phyloP scores from a whole-genome alignment of 2,797 vertebrate species.

The Nannoperca obscura region DNA sequence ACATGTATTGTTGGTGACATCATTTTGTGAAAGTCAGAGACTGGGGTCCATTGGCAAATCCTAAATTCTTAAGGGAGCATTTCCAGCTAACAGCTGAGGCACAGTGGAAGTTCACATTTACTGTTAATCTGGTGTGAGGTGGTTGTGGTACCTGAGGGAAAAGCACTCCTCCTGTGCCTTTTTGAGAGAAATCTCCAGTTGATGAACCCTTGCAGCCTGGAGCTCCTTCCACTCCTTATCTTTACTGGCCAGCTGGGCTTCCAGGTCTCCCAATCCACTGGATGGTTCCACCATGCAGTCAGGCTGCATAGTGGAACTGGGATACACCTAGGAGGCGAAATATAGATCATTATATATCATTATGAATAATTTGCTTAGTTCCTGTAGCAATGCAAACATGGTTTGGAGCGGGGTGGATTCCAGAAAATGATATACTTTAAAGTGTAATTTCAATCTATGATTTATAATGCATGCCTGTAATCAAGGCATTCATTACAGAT shows the following conservation, averaged over 20 bases:
- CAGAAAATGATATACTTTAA: neutral
- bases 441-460: neutral
- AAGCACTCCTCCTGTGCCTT: conserved; percentile 72
- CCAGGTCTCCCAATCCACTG: conserved; percentile 66
- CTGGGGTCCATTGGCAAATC: neutral
- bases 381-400: neutral
- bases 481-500: neutral
- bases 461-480: neutral
- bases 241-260: conserved; percentile 80
- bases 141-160: conserved; percentile 63
- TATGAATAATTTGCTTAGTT: neutral
- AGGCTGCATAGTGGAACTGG: conserved; percentile 40
- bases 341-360: neutral
- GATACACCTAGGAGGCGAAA: conserved; percentile 27
- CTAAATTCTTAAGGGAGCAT: neutral
- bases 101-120: neutral
- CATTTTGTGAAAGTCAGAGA: neutral
- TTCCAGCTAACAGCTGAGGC: neutral
- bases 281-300: too few relatives aligned
- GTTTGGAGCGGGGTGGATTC: neutral
- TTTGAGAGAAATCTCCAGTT: conserved; percentile 80
- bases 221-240: conserved; percentile 86
- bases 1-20: neutral
- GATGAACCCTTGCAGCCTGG: conserved; percentile 71
- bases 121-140: conserved; percentile 5